These are phyloP conservation scores for Astyanax mexicanus DNA, from an alignment of 2,797 vertebrate genomes.

Conservation along the genomic window DNA sequence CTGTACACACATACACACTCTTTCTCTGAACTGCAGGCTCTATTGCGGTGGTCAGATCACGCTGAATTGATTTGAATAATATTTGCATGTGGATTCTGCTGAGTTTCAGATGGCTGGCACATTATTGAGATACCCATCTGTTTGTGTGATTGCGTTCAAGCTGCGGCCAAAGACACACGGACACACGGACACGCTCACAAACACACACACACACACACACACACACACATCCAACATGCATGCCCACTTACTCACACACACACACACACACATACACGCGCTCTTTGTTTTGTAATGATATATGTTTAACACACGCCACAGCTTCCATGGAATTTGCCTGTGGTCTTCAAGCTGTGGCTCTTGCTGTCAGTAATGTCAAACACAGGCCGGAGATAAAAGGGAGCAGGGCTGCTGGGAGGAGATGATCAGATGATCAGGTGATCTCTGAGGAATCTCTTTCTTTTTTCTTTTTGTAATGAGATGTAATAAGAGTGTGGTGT, in stretches of 20 bases:
- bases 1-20: not conserved
- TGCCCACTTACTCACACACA: not conserved
- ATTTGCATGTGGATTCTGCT: conserved; percentile 71
- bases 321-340: conserved; percentile 6
- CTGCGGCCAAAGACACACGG: conserved; percentile 46
- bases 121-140: conserved; percentile 64
- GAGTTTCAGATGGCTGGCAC: conserved; percentile 76
- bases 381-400: conserved; percentile 12
- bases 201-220: conserved; percentile 10
- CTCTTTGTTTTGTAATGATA: conserved; percentile 27
- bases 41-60: conserved; percentile 56
- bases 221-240: conserved; percentile 4
- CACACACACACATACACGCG: conserved; percentile 7
- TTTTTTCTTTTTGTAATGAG: no score
- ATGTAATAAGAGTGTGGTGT: not conserved
- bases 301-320: not conserved
- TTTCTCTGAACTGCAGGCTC: conserved; percentile 32
- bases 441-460: no score
- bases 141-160: conserved; percentile 55
- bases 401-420: conserved; percentile 3
- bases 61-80: conserved; percentile 62
- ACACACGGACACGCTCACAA: conserved; percentile 10
- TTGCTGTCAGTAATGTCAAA: conserved; percentile 18
- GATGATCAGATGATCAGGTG: conserved; percentile 17
- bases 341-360: conserved; percentile 11